Evolutionary conservation across 1,140 invertebrate species (phyloP), one percentile per base, ranked within the genome.

Genomic region (Meloidogyne chitwoodi): DNA sequence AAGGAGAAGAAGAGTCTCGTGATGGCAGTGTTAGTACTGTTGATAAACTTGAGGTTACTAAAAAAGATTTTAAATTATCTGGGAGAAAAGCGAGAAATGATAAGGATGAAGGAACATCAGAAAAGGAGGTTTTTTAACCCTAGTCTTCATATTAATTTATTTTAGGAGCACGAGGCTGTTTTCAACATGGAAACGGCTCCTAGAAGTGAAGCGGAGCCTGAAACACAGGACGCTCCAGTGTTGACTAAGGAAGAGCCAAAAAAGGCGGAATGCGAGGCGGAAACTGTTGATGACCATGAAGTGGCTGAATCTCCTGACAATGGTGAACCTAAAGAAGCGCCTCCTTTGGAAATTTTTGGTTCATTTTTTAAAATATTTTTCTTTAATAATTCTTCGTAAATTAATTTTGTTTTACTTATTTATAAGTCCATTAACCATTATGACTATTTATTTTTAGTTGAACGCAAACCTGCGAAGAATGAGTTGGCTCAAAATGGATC

Each of bases 271-370:
- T 31, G 71, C 31, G 56, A 27, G 16, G 61, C 61, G n/a, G 64
- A n/a, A 6, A 10, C 68, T 29, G 61, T 38, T 22, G 26, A 44
- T 26, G 22, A 27, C 26, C 69, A 24, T 6, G 69, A 24, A 12
- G n/a, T 27, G 63, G 16, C 3, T 34, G 62, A 64, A 29, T 4
- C 10, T 5, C 19, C 4, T 56, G 48, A 67, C 10, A 41, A 41
- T 41, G 65, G 26, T 41, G 65, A 31, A 5, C n/a, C 65, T 31
- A 67, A 22, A 56, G 44, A 76, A 61, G 74, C 34, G n/a, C 48
- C 68, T 24, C 29, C 74, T n/a, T 14, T 74, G 74, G 74, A 75
- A 22, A 75, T 73, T 61, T 73, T 56, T 19, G 71, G 71, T 73
- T 64, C 16, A 27, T 22, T 63, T 22, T 61, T 2, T 71, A 5